Evolutionary conservation across 2,113 vertebrate genomes (phyloP).

Genomic region (Xiphorhynchus elegans): DNA sequence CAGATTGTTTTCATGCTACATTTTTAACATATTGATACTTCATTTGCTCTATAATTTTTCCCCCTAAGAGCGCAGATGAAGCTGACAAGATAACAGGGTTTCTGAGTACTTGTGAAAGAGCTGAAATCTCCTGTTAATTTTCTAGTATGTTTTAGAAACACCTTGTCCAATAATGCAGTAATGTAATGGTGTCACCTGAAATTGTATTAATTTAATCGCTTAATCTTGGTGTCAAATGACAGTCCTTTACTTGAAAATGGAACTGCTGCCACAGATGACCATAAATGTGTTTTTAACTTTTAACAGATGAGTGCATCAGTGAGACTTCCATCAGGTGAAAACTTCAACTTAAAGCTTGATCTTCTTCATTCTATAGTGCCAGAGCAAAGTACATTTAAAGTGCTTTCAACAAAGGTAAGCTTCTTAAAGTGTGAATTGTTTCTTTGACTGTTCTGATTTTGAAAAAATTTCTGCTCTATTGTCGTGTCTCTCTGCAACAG

Average conservation of each 20-base stretch:
- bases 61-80: not conserved
- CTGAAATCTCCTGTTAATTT: not conserved
- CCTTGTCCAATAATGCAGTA: not conserved
- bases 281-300: conserved; percentile 23
- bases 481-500: not conserved
- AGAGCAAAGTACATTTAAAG: conserved; percentile 90
- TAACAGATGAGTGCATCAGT: conserved; percentile 84
- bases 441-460: not conserved
- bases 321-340: conserved; percentile 84
- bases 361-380: conserved; percentile 87
- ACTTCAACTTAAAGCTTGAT: conserved; percentile 82
- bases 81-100: not conserved
- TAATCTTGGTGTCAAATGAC: not conserved
- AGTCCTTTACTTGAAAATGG: not conserved
- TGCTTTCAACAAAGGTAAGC: conserved; percentile 93
- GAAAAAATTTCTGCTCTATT: not conserved
- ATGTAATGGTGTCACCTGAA: not conserved
- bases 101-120: not conserved
- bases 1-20: not conserved
- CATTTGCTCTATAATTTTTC: not conserved
- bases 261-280: not conserved
- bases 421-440: conserved; percentile 7
- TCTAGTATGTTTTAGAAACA: not conserved
- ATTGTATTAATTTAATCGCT: conserved; percentile 7
- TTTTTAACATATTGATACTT: not conserved